These are phyloP conservation scores for Lepisosteus osseus DNA, from an alignment of 2,113 vertebrate genomes.

Conservation along the genomic window DNA sequence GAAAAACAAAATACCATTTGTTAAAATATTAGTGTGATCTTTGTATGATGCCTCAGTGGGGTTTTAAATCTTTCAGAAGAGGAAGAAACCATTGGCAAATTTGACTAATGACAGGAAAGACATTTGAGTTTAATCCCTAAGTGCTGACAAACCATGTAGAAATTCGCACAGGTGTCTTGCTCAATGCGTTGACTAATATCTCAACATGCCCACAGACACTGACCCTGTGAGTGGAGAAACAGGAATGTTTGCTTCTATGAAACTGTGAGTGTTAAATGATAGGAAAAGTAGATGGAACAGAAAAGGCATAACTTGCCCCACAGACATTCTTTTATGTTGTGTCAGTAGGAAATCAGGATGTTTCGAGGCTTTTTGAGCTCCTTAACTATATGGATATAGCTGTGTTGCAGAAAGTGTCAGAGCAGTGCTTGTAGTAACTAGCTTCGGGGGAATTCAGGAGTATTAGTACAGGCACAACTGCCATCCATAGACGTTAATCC, in stretches of 20 bases:
- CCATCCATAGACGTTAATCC: conserved; percentile 6
- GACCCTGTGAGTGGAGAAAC: neutral
- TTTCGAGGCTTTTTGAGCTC: neutral
- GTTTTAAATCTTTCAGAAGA: conserved; percentile 26
- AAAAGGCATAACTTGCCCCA: conserved; percentile 2
- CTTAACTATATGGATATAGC: neutral
- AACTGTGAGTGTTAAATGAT: neutral
- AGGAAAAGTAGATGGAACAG: neutral
- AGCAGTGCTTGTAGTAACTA: conserved; percentile 9
- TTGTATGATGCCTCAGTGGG: conserved; percentile 17
- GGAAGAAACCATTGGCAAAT: conserved; percentile 12
- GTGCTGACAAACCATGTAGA: conserved; percentile 22
- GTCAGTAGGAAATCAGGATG: neutral
- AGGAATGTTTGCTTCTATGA: neutral
- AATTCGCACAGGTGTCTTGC: conserved; percentile 18
- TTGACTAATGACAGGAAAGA: conserved; percentile 26
- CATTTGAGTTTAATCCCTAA: conserved; percentile 12
- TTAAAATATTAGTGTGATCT: conserved; percentile 20
- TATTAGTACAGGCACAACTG: conserved; percentile 13
- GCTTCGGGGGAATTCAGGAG: neutral
- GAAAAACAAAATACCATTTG: conserved; percentile 4
- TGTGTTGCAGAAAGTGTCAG: neutral
- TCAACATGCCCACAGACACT: neutral
- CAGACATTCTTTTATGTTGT: neutral
- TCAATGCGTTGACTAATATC: neutral